phyloP scores from a whole-genome alignment of 2,888 invertebrate genomes.

The Mechanitis messenoides region DNA sequence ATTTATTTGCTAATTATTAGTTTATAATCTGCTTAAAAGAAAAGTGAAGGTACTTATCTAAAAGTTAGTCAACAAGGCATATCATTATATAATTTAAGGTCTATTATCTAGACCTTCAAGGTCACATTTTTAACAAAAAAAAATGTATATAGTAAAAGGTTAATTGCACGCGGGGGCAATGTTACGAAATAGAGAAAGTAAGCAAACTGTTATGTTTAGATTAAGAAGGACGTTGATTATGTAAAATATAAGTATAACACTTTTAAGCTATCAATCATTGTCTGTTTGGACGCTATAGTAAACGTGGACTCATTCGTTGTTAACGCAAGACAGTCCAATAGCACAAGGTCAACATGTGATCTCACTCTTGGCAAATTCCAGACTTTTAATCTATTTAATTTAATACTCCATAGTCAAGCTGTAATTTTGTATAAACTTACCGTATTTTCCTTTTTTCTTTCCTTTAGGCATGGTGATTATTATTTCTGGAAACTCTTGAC shows the following conservation, averaged over 20 bases:
- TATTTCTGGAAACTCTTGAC: slow-evolving; percentile 48
- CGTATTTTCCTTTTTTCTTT: slow-evolving; percentile 84
- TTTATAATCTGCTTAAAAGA: not conserved
- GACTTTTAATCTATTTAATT: slow-evolving; percentile 23
- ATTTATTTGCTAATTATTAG: not conserved
- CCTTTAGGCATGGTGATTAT: slow-evolving; percentile 83
- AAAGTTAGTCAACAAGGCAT: slow-evolving; percentile 16
- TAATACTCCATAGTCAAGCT: slow-evolving; percentile 24
- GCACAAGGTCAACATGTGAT: slow-evolving; percentile 74
- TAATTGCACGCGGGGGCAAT: slow-evolving; percentile 26
- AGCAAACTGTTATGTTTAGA: slow-evolving; percentile 31
- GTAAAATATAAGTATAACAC: not conserved
- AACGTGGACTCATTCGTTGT: slow-evolving; percentile 55
- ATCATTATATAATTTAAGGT: slow-evolving; percentile 22
- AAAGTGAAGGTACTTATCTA: slow-evolving; percentile 1
- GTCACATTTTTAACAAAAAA: slow-evolving; percentile 8
- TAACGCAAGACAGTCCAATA: slow-evolving; percentile 47
- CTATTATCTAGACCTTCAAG: slow-evolving; percentile 19
- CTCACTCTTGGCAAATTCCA: slow-evolving; percentile 57
- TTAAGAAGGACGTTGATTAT: slow-evolving; percentile 18
- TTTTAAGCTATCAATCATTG: slow-evolving; percentile 31
- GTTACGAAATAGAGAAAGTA: slow-evolving; percentile 46
- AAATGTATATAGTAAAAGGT: slow-evolving; percentile 19
- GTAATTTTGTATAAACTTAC: slow-evolving; percentile 59
- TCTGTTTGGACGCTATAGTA: slow-evolving; percentile 41